These are phyloP conservation scores for Drosophila auraria DNA, from an alignment of 1,140 invertebrate species.

Conservation along the genomic window DNA sequence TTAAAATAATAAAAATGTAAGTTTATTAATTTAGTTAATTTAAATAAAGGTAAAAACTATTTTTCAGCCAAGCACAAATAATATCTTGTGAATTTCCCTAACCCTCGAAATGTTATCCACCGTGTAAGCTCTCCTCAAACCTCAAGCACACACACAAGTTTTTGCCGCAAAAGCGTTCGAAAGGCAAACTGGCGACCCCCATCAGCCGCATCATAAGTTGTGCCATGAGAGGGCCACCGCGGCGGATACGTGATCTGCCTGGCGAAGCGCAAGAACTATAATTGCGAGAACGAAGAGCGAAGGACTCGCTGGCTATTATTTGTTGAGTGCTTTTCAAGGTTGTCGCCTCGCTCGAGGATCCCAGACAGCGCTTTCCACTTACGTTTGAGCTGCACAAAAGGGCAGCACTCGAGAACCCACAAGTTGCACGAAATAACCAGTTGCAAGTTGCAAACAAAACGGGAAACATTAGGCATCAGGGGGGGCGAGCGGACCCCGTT, in stretches of 20 bases:
- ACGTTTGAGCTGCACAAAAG: conserved; percentile 21
- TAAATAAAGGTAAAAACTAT: too few relatives aligned
- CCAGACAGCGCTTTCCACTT: conserved; percentile 73
- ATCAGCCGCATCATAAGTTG: conserved; percentile 22
- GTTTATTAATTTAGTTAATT: too few relatives aligned
- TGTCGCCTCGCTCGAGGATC: conserved; percentile 45
- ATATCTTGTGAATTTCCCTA: too few relatives aligned
- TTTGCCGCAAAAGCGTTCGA: conserved; percentile 4
- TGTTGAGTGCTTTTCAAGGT: conserved; percentile 78
- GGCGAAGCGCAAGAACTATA: conserved; percentile 32
- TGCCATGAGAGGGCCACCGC: conserved; percentile 31
- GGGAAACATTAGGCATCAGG: conserved; percentile 46
- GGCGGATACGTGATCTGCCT: conserved; percentile 47
- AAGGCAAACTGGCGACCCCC: conserved; percentile 4
- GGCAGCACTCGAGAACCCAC: conserved; percentile 20
- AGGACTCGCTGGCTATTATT: conserved; percentile 52
- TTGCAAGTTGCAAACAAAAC: conserved; percentile 16
- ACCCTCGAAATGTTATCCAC: background rate
- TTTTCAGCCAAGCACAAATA: too few relatives aligned
- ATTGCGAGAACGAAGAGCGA: conserved; percentile 48
- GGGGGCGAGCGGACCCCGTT: conserved; percentile 5
- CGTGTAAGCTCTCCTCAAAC: background rate
- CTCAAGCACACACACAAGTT: conserved; percentile 8
- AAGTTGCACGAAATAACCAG: conserved; percentile 31
- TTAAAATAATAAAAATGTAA: too few relatives aligned